Evolutionary conservation across 35 echinoderm and acorn worm species (phyloP).

Genomic region (Strongylocentrotus purpuratus): DNA sequence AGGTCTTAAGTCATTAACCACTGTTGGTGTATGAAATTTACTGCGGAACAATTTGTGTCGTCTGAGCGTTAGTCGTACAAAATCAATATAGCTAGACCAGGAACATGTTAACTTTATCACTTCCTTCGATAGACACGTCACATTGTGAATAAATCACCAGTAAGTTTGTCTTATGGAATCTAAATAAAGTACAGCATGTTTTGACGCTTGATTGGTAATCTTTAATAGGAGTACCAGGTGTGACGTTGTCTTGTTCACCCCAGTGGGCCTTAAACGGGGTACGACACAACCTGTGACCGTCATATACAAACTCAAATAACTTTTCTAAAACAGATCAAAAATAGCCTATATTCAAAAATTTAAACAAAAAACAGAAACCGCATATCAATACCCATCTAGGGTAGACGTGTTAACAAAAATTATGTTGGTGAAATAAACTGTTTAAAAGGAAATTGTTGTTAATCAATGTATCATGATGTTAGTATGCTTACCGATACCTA

Average conservation of each 20-base stretch:
- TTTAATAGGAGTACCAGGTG: background rate
- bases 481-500: too few species aligned
- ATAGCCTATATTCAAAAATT: too few species aligned
- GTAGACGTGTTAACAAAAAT: too few species aligned
- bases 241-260: background rate
- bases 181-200: background rate
- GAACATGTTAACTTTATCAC: background rate
- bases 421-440: too few species aligned
- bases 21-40: too few species aligned
- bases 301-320: background rate
- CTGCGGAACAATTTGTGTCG: too few species aligned
- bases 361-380: too few species aligned
- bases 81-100: background rate
- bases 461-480: too few species aligned
- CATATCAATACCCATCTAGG: too few species aligned
- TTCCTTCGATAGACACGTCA: background rate
- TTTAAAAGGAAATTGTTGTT: too few species aligned
- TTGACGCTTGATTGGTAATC: background rate
- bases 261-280: background rate
- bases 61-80: background rate
- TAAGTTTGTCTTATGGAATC: background rate
- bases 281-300: background rate
- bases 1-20: too few species aligned
- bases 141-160: background rate
- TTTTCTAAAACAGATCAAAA: too few species aligned